A percentile compares a stretch with the other conserved stretches of the same genome.
Conservation (phyloP, 2,113 vertebrate genomes). For the Lonchura striata region DNA sequence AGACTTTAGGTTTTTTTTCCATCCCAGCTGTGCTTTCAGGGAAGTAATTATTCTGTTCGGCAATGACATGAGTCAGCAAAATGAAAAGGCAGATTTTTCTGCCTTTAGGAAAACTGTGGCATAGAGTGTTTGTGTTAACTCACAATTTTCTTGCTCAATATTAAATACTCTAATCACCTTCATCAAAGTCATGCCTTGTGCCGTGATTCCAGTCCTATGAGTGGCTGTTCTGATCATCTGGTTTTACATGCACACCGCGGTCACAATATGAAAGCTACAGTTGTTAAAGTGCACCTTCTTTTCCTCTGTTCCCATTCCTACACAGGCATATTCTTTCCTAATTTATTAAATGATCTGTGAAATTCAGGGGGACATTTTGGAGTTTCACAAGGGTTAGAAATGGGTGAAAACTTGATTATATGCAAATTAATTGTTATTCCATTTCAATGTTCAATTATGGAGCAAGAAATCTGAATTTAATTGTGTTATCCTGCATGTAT, state of each 20-base stretch:
- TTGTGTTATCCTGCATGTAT: neutral
- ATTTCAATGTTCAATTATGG: neutral
- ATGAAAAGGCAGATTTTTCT: neutral
- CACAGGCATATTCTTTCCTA: neutral
- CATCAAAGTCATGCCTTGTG: neutral
- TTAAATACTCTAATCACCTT: neutral
- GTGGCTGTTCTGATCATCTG: neutral
- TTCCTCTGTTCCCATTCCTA: neutral
- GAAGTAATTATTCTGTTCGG: neutral
- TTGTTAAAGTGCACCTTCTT: neutral
- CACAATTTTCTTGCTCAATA: neutral
- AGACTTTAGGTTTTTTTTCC: neutral
- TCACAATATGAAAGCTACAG: neutral
- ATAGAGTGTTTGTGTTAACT: neutral
- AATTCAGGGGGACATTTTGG: neutral
- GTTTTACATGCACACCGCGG: neutral
- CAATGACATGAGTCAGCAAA: neutral
- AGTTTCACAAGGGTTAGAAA: neutral
- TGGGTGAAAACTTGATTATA: neutral
- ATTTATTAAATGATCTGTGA: neutral
- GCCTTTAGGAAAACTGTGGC: neutral
- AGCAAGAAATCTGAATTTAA: conserved; percentile 14
- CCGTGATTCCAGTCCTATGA: neutral
- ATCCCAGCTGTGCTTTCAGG: neutral
- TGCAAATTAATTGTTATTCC: neutral